These are phyloP conservation scores for Drosophila gunungcola DNA, from an alignment of 1,140 invertebrate genomes.

Conservation along the genomic window DNA sequence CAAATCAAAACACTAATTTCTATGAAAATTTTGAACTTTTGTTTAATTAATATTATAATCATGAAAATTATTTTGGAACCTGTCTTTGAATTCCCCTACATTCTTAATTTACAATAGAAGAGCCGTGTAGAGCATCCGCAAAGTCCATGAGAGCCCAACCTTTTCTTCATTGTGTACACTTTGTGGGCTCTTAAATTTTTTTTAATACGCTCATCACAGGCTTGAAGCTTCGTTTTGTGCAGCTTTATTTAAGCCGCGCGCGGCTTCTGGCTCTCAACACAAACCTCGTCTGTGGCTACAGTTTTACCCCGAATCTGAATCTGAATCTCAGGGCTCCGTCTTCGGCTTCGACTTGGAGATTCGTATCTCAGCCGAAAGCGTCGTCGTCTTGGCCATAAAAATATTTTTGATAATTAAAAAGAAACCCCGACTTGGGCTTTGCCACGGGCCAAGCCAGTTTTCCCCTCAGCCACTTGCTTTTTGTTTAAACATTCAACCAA, in stretches of 20 bases:
- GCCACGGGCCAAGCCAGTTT: conserved; percentile 78
- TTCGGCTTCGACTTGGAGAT: conserved; percentile 36
- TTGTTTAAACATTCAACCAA: conserved; percentile 20
- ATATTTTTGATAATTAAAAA: conserved; percentile 78
- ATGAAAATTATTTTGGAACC: too few species aligned
- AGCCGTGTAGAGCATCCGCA: conserved; percentile 37
- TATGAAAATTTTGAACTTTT: neutral
- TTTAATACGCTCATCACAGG: conserved; percentile 67
- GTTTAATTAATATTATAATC: neutral
- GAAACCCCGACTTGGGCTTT: conserved; percentile 63
- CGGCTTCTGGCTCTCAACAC: conserved; percentile 53
- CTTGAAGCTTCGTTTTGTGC: conserved; percentile 45
- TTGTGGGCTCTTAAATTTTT: conserved; percentile 74
- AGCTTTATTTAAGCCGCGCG: conserved; percentile 50
- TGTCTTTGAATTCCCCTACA: too few species aligned
- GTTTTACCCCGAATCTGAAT: conserved; percentile 2
- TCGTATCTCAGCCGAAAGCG: conserved; percentile 52
- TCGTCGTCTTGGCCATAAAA: conserved; percentile 58
- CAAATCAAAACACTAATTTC: too few species aligned
- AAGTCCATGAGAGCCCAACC: neutral
- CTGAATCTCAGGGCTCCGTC: conserved; percentile 27
- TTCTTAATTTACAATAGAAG: neutral
- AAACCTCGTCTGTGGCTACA: conserved; percentile 1
- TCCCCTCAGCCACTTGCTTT: conserved; percentile 55
- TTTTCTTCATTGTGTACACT: conserved; percentile 32